A percentile compares a stretch with the other conserved stretches of the same genome.
These are phyloP conservation scores for Eucidaris tribuloides DNA, from an alignment of 35 echinoderm and acorn worm species.

Conservation along the genomic window DNA sequence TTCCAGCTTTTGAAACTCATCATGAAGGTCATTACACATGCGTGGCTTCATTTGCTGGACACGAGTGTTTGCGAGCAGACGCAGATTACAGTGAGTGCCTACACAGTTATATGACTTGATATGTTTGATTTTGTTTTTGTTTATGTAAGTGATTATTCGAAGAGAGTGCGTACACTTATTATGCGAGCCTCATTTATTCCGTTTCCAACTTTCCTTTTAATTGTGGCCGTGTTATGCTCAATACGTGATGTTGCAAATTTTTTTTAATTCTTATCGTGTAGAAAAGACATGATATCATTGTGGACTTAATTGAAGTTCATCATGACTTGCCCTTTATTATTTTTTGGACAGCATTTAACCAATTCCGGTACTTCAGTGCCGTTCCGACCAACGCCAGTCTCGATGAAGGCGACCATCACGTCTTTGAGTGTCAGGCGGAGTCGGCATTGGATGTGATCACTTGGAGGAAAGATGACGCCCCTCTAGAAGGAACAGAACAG, in stretches of 20 bases:
- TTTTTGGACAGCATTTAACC: slow-evolving; percentile 33
- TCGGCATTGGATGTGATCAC: slow-evolving; percentile 12
- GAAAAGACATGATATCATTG: too few species aligned
- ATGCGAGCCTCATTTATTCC: too few species aligned
- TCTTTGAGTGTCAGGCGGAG: slow-evolving; percentile 32
- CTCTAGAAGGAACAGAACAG: slow-evolving; percentile 33
- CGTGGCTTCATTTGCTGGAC: slow-evolving; percentile 6
- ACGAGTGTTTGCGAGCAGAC: neutral
- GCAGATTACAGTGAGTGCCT: neutral
- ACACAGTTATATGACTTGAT: too few species aligned
- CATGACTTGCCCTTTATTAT: too few species aligned
- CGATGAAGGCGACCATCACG: slow-evolving; percentile 6
- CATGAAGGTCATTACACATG: slow-evolving; percentile 10
- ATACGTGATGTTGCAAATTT: too few species aligned
- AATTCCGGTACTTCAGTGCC: slow-evolving; percentile 17
- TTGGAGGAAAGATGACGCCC: slow-evolving; percentile 68
- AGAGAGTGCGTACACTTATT: too few species aligned
- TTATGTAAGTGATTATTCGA: too few species aligned
- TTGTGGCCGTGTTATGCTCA: too few species aligned
- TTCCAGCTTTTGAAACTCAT: neutral
- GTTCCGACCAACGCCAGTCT: slow-evolving; percentile 17
- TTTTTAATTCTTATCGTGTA: too few species aligned
- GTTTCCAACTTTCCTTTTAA: too few species aligned
- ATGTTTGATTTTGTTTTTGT: too few species aligned
- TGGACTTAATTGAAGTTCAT: too few species aligned